Evolutionary conservation across 2,888 invertebrate species (phyloP).

Genomic region (Drosophila gaucha): DNA sequence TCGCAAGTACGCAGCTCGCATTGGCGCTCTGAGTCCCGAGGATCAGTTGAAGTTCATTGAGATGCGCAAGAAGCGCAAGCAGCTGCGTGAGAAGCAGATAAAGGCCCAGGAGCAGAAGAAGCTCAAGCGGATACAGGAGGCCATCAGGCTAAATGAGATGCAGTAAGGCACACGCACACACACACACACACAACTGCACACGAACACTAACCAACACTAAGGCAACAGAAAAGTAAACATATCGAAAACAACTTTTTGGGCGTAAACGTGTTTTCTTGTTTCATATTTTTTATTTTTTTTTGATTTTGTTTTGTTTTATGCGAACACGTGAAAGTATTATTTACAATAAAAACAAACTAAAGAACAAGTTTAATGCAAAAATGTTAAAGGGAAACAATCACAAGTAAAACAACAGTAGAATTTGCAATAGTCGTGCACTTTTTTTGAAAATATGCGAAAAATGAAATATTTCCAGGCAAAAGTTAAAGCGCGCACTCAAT

Average conservation of each 20-base stretch:
- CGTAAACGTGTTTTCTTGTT: slow-evolving; percentile 25
- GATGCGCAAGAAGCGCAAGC: slow-evolving; percentile 77
- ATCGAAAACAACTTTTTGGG: slow-evolving; percentile 35
- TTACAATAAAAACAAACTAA: slow-evolving; percentile 45
- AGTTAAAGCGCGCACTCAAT: slow-evolving; percentile 44
- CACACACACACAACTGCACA: slow-evolving; percentile 30
- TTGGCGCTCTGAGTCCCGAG: slow-evolving; percentile 79
- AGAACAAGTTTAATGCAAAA: slow-evolving; percentile 1
- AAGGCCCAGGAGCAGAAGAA: slow-evolving; percentile 72
- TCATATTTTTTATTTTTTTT: slow-evolving; percentile 14
- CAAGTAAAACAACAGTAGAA: slow-evolving; percentile 17
- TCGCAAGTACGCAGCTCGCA: slow-evolving; percentile 73
- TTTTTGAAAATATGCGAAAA: slow-evolving; percentile 47
- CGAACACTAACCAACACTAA: slow-evolving; percentile 26
- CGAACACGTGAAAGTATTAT: slow-evolving; percentile 67
- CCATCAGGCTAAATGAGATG: slow-evolving; percentile 55
- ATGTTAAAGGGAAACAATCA: slow-evolving; percentile 10
- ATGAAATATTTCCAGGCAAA: slow-evolving; percentile 51
- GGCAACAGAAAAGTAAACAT: slow-evolving; percentile 35
- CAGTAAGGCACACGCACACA: slow-evolving; percentile 45
- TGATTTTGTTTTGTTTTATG: slow-evolving; percentile 41
- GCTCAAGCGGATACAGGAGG: slow-evolving; percentile 65
- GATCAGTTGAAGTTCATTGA: slow-evolving; percentile 80
- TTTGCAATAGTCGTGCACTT: slow-evolving; percentile 47
- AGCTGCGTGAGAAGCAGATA: slow-evolving; percentile 66